Evolutionary conservation across 2,888 invertebrate genomes (phyloP), one percentile per base, ranked within the genome.

Genomic region (Sericinus montela): DNA sequence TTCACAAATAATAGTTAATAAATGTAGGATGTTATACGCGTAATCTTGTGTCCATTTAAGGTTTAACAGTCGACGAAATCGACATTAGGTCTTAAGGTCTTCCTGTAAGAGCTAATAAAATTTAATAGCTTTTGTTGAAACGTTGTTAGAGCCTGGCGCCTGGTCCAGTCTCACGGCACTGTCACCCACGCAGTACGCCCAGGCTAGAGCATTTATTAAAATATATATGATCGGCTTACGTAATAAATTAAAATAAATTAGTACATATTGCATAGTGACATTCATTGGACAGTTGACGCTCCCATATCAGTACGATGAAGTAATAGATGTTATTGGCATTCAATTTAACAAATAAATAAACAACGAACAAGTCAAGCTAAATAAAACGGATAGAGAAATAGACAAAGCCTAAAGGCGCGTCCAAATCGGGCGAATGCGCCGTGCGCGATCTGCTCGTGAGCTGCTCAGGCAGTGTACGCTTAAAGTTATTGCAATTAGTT

Each of bases 131-230:
- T 16, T 34, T 23, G 11, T 25, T 35, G 32, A 41, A 41, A 30
- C 9, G 19, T 41, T 50, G 45, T 45, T 28, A 30, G 36, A 50
- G 59, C 35, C 59, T 60, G 69, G 69, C 68, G 72, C 67, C 65
- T 51, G 43, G 60, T 59, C 57, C 58, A 69, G 65, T 78, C 80
- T 69, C 80, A 80, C 78, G 77, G 63, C 57, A 62, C 58, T 63
- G 51, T 59, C 72, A 59, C 79, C 80, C 63, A 80, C 80, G 65
- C 72, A 37, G 51, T 59, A 63, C 60, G 45, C 58, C 67, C 36
- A 13, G 53, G 54, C 53, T 51, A 59, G 58, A 63, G 64, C 60
- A 63, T 63, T 64, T 62, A 57, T 64, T 60, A 59, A 55, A 58
- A 55, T 53, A 52, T 57, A 61, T 58, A 62, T 59, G 49, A 50